Percentiles rank a stretch among this genome's conserved stretches.
Conservation (phyloP, 2,888 invertebrate species). For the Altica lythri region DNA sequence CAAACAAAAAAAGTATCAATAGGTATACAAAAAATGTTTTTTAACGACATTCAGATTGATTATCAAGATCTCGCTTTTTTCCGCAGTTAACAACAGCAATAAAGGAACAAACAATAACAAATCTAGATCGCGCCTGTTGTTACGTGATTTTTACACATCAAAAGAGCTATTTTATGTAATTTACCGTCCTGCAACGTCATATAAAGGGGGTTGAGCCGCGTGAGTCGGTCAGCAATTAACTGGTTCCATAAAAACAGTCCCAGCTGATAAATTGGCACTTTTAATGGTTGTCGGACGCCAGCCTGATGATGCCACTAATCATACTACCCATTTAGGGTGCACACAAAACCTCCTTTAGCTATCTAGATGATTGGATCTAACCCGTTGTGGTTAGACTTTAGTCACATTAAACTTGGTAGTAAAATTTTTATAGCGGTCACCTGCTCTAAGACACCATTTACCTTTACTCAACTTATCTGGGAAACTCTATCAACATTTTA, state of each 20-base stretch:
- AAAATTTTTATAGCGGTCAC: constrained; percentile 2
- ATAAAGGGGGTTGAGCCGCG: constrained; percentile 25
- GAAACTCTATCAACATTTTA: too few species aligned
- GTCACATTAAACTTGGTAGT: neutral
- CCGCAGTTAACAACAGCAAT: constrained; percentile 6
- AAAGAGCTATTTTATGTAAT: constrained; percentile 15
- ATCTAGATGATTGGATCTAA: neutral
- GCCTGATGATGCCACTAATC: constrained; percentile 45
- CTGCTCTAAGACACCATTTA: too few species aligned
- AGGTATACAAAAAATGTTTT: constrained; percentile 1
- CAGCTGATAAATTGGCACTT: constrained; percentile 47
- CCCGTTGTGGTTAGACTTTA: neutral
- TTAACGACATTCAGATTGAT: constrained; percentile 6
- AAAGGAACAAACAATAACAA: constrained; percentile 15
- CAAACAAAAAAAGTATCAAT: too few species aligned
- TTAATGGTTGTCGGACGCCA: constrained; percentile 44
- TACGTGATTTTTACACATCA: constrained; percentile 20
- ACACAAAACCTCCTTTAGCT: neutral
- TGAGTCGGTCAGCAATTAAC: constrained; percentile 41
- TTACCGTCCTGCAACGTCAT: constrained; percentile 14
- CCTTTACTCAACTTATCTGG: too few species aligned
- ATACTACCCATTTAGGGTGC: constrained; percentile 31
- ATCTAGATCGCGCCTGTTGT: constrained; percentile 14
- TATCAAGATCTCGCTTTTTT: neutral
- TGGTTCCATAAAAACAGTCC: constrained; percentile 43